These are phyloP conservation scores for Drosophila yooni DNA, from an alignment of 2,888 invertebrate species.

Conservation along the genomic window DNA sequence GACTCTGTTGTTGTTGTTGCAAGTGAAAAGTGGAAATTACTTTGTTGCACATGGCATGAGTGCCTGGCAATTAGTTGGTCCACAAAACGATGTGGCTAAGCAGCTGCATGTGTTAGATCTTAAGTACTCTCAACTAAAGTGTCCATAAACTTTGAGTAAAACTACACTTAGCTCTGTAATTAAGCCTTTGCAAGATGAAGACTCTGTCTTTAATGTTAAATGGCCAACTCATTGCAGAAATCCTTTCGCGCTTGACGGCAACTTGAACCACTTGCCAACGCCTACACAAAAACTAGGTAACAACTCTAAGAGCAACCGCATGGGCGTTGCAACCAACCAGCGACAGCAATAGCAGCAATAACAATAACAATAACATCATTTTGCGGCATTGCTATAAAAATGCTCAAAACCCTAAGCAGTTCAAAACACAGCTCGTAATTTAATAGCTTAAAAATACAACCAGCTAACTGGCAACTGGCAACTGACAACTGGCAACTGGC, in stretches of 20 bases:
- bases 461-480: slow-evolving; percentile 38
- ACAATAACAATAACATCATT: slow-evolving; percentile 28
- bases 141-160: slow-evolving; percentile 12
- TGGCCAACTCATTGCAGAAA: slow-evolving; percentile 15
- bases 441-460: slow-evolving; percentile 42
- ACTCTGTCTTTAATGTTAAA: slow-evolving; percentile 15
- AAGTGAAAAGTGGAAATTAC: slow-evolving; percentile 7
- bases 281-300: slow-evolving; percentile 28
- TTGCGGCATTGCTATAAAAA: slow-evolving; percentile 47
- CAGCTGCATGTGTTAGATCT: slow-evolving; percentile 7
- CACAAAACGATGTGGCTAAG: neutral
- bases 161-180: slow-evolving; percentile 18
- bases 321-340: slow-evolving; percentile 44
- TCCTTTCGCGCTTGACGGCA: slow-evolving; percentile 26
- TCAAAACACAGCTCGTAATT: slow-evolving; percentile 46
- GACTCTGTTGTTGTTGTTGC: neutral
- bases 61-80: slow-evolving; percentile 1
- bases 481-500: slow-evolving; percentile 29
- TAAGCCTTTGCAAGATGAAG: slow-evolving; percentile 23
- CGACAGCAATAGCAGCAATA: slow-evolving; percentile 13
- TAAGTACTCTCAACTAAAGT: slow-evolving; percentile 5
- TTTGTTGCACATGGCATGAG: neutral
- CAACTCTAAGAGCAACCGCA: slow-evolving; percentile 9
- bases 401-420: slow-evolving; percentile 51
- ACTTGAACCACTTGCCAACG: slow-evolving; percentile 19